Percentiles rank a stretch among this genome's conserved stretches.
Evolutionary conservation across 1,140 invertebrate species (phyloP).

Genomic region (Stenopsyche tienmushanensis): DNA sequence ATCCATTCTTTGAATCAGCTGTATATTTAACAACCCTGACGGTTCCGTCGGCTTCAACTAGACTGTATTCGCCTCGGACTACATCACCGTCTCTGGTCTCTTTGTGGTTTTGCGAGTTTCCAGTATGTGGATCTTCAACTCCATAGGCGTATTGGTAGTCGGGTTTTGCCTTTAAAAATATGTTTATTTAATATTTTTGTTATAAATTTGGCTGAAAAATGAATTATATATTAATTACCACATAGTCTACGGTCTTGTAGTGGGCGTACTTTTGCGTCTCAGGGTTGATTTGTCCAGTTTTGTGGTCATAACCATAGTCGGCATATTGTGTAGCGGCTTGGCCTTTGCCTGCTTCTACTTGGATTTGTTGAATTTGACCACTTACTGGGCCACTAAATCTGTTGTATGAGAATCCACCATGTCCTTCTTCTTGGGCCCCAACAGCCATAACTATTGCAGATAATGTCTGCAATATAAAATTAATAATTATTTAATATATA

Average conservation of each 20-base stretch:
- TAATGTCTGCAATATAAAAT: constrained; percentile 15
- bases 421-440: constrained; percentile 44
- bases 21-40: constrained; percentile 57
- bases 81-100: constrained; percentile 69
- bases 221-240: constrained; percentile 48
- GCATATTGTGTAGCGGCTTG: constrained; percentile 56
- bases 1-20: constrained; percentile 57
- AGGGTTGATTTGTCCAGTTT: constrained; percentile 51
- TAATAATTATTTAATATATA: background rate
- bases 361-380: constrained; percentile 57
- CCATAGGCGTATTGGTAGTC: constrained; percentile 70
- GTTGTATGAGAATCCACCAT: constrained; percentile 63
- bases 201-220: background rate
- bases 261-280: constrained; percentile 55
- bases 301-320: constrained; percentile 55
- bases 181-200: background rate
- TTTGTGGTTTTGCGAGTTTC: constrained; percentile 68
- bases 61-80: constrained; percentile 67
- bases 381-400: constrained; percentile 66
- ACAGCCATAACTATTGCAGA: constrained; percentile 7
- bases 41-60: constrained; percentile 57
- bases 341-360: constrained; percentile 51
- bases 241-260: constrained; percentile 60
- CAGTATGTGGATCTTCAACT: constrained; percentile 66
- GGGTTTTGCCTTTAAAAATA: constrained; percentile 57